phyloP scores from a whole-genome alignment of 2,888 invertebrate genomes.

The Colletes collaris region DNA sequence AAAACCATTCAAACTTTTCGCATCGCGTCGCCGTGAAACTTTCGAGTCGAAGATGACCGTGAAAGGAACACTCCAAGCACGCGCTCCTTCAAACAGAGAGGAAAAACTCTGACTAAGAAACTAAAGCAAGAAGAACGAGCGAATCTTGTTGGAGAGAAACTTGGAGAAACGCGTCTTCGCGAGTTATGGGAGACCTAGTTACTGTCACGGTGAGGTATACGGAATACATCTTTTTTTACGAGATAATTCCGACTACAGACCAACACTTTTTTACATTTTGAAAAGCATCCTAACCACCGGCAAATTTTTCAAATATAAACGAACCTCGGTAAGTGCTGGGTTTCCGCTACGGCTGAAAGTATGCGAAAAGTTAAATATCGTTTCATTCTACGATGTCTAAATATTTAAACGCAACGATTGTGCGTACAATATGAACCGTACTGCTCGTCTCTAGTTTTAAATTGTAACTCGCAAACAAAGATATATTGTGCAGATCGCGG shows the following conservation, averaged over 20 bases:
- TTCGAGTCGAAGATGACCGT: constrained; percentile 54
- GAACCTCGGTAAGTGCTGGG: too few relatives aligned
- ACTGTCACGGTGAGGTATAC: background rate
- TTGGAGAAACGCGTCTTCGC: constrained; percentile 12
- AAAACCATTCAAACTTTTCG: constrained; percentile 66
- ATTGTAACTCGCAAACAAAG: background rate
- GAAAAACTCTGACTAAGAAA: background rate
- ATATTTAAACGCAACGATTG: too few relatives aligned
- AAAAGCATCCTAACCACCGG: too few relatives aligned
- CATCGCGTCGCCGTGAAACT: constrained; percentile 45
- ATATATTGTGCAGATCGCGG: background rate
- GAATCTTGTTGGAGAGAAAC: background rate
- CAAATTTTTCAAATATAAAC: too few relatives aligned
- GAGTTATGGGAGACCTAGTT: constrained; percentile 1
- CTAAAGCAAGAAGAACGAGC: background rate
- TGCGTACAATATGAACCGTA: too few relatives aligned
- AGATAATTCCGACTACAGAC: background rate
- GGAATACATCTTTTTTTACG: too few relatives aligned
- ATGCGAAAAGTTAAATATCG: too few relatives aligned
- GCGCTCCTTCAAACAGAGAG: background rate
- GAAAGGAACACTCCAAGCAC: constrained; percentile 51
- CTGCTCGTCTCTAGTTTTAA: too few relatives aligned
- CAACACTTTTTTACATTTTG: too few relatives aligned
- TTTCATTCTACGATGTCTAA: too few relatives aligned
- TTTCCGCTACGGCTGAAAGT: too few relatives aligned